Evolutionary conservation across 2,888 invertebrate genomes (phyloP).

Genomic region (Cecidostiba fungosa): DNA sequence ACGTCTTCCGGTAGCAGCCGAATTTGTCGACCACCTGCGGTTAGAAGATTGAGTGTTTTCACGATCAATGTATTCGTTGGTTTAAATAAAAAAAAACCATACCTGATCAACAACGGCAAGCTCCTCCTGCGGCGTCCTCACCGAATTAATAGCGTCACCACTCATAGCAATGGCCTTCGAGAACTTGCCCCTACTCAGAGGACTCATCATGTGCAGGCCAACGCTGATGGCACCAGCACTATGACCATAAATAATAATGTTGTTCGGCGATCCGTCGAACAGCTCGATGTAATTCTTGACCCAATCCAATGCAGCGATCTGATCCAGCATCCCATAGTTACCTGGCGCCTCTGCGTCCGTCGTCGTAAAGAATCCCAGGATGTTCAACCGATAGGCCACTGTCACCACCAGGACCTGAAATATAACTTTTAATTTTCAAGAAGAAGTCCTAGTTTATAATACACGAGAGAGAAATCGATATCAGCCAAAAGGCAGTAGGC

Average conservation of each 20-base stretch:
- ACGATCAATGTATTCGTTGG: background rate
- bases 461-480: background rate
- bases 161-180: slow-evolving; percentile 91
- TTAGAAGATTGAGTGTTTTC: background rate
- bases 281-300: slow-evolving; percentile 87
- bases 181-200: slow-evolving; percentile 83
- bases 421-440: background rate
- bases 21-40: slow-evolving; percentile 83
- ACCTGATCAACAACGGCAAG: slow-evolving; percentile 82
- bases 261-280: slow-evolving; percentile 89
- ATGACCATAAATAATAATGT: slow-evolving; percentile 90
- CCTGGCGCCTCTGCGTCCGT: slow-evolving; percentile 89
- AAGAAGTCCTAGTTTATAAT: background rate
- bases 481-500: background rate
- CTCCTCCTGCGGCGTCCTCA: slow-evolving; percentile 85
- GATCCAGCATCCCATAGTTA: slow-evolving; percentile 91
- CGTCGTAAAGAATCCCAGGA: slow-evolving; percentile 92
- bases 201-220: slow-evolving; percentile 86
- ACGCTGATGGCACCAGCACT: slow-evolving; percentile 90
- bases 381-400: slow-evolving; percentile 89
- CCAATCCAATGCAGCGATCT: slow-evolving; percentile 90
- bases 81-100: background rate
- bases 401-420: slow-evolving; percentile 90
- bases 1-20: slow-evolving; percentile 86
- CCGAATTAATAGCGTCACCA: slow-evolving; percentile 86